These are phyloP conservation scores for Tipula lateralis DNA, from an alignment of 2,888 invertebrate genomes.

Conservation along the genomic window DNA sequence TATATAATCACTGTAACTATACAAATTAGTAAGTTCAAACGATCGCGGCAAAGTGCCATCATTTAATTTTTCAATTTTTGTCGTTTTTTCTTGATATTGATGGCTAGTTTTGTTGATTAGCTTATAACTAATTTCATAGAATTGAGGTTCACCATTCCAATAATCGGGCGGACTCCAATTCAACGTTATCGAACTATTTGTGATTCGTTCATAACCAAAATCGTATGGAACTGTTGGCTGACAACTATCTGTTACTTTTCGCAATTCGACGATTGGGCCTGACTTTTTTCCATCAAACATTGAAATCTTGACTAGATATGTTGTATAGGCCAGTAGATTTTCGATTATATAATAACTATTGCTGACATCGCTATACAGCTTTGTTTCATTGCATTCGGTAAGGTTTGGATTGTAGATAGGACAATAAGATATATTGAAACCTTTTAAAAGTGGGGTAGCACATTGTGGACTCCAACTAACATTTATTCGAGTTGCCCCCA, in stretches of 20 bases:
- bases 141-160: conserved; percentile 56
- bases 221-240: neutral
- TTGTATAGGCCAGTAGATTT: conserved; percentile 62
- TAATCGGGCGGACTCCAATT: conserved; percentile 56
- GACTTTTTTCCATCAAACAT: conserved; percentile 53
- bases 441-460: conserved; percentile 61
- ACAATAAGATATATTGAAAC: conserved; percentile 67
- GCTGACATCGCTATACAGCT: neutral
- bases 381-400: neutral
- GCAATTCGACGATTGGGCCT: conserved; percentile 45
- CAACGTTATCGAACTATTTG: neutral
- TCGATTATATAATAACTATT: conserved; percentile 40
- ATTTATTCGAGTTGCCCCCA: conserved; percentile 52
- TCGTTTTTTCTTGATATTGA: neutral
- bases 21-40: conserved; percentile 28
- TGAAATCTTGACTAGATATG: conserved; percentile 61
- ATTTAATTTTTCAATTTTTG: neutral
- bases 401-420: conserved; percentile 41
- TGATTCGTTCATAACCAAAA: neutral
- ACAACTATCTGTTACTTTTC: conserved; percentile 46
- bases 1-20: conserved; percentile 31
- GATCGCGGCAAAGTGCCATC: neutral
- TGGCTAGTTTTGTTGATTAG: neutral
- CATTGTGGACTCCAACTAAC: conserved; percentile 71
- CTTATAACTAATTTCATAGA: neutral